Evolutionary conservation across 2,113 vertebrate genomes (phyloP).

Genomic region (Malurus elegans): DNA sequence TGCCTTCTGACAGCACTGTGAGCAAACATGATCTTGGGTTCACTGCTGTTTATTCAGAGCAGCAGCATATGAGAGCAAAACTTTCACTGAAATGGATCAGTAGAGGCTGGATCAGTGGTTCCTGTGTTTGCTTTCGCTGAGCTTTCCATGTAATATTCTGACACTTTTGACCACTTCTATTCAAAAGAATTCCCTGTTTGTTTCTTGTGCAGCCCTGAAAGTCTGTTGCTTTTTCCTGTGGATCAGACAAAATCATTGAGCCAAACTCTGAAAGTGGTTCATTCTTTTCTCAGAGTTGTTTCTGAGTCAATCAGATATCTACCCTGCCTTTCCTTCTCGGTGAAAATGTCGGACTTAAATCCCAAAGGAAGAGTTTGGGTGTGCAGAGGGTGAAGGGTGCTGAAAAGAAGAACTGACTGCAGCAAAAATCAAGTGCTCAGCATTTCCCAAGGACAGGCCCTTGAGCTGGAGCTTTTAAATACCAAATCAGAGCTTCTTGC

Average conservation of each 20-base stretch:
- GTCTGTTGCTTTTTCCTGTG: neutral
- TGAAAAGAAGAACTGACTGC: neutral
- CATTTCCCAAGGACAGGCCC: neutral
- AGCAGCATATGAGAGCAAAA: neutral
- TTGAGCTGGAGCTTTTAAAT: neutral
- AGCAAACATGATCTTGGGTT: neutral
- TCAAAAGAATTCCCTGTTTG: neutral
- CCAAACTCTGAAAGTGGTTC: neutral
- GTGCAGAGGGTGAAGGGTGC: neutral
- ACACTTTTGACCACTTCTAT: neutral
- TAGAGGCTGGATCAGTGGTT: neutral
- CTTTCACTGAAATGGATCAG: neutral
- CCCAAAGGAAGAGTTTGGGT: neutral
- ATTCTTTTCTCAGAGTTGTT: neutral
- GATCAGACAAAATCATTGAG: neutral
- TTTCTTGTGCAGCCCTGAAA: neutral
- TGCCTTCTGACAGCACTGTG: neutral
- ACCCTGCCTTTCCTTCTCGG: neutral
- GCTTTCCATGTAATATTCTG: neutral
- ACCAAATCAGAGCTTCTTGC: neutral
- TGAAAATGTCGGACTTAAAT: neutral
- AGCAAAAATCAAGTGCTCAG: neutral
- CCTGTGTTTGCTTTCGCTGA: neutral
- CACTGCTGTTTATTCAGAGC: neutral
- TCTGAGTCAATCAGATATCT: neutral